phyloP scores from a whole-genome alignment of 1,140 invertebrate species.

The Cydia fagiglandana region DNA sequence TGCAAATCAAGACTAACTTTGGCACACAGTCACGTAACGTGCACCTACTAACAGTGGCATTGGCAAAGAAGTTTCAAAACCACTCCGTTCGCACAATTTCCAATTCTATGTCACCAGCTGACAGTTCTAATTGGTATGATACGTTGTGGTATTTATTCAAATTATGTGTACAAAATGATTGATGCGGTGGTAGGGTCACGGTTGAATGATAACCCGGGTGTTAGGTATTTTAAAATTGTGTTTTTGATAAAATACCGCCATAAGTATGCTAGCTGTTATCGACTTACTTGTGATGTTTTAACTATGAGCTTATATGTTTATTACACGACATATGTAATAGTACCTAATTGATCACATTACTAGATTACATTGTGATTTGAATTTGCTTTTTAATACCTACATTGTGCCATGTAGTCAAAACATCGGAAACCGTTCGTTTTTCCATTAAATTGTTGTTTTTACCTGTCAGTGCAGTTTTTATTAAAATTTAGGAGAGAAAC shows the following conservation, averaged over 20 bases:
- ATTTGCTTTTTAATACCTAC: background rate
- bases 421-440: background rate
- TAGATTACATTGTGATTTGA: background rate
- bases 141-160: constrained; percentile 40
- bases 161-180: constrained; percentile 36
- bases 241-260: background rate
- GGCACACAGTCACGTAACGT: constrained; percentile 16
- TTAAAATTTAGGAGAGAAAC: too few species aligned
- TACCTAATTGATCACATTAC: background rate
- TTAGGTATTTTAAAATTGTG: background rate
- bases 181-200: constrained; percentile 41
- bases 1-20: constrained; percentile 20
- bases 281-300: background rate
- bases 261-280: background rate
- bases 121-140: background rate
- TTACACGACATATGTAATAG: background rate
- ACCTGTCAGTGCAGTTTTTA: background rate
- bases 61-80: constrained; percentile 34
- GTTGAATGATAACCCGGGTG: constrained; percentile 34
- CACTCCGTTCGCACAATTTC: background rate
- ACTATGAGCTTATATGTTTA: background rate
- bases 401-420: background rate
- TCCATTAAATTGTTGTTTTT: background rate
- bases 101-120: constrained; percentile 21
- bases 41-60: constrained; percentile 35